Base-by-base conservation (phyloP, 2,797 vertebrate species). In the Argyrosomus regius region DNA sequence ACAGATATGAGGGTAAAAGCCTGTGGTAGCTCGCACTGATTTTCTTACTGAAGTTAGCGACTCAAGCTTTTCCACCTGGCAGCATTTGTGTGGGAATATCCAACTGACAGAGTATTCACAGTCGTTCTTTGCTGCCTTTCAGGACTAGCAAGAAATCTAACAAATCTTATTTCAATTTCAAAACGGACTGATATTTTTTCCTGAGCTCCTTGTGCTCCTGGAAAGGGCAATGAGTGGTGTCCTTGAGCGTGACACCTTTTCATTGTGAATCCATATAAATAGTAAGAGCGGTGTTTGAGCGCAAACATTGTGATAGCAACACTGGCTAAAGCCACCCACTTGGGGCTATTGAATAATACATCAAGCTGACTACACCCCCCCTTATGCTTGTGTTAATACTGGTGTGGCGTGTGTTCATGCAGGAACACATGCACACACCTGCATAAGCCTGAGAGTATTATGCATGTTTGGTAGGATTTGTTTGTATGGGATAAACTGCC, bases 331-430 rank as follows among this genome's bases (percentile, higher is more conserved):
- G 78, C 88, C 82, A 80, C 91, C 62, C 87, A 86, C 80, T 39
- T 67, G 88, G 82, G 87, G 78, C 73, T 53, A 24, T 68, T 93
- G 90, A 93, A 94, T 94, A 91, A 93, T 91, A 90, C 91, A 93
- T 90, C 81, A 91, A 84, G 86, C 85, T 80, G 83, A 78, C 80
- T 87, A 61, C 84, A 68, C 62, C 67, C 73, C 50, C 66, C 76
- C 83, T 80, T 84, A 77, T 79, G 74, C 58, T 80, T 2, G 74
- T 78, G 82, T 87, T 90, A 90, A 92, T 86, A 87, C 72, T 17
- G 50, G 20, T 43, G 64, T 77, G 60, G 62, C 28, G 39, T 46
- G 59, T 28, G 46, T 50, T 60, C 31, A 13, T 17, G 48, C 54
- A 39, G 49, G 46, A 60, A 53, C 78, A 65, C 59, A 57, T 60